These are phyloP conservation scores for Aegotheles bennettii DNA, from an alignment of 2,113 vertebrate genomes.

Conservation along the genomic window DNA sequence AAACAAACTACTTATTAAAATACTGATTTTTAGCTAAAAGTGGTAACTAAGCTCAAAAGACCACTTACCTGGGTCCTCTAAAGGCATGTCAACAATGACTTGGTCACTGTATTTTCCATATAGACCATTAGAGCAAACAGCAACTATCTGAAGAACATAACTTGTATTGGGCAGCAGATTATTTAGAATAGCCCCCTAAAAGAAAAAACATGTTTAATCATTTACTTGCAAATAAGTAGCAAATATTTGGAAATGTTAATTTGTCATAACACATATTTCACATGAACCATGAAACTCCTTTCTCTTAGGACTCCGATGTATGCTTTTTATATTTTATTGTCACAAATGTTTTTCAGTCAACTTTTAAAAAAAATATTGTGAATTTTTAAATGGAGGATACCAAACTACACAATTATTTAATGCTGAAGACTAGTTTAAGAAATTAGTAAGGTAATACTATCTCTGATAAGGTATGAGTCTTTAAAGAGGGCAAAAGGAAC, in stretches of 20 bases:
- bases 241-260: background rate
- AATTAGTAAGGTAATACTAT: background rate
- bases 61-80: constrained; percentile 86
- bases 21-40: background rate
- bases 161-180: constrained; percentile 88
- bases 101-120: constrained; percentile 87
- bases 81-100: constrained; percentile 84
- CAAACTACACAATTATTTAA: background rate
- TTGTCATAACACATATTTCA: background rate
- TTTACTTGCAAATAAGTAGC: background rate
- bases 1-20: constrained; percentile 29
- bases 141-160: constrained; percentile 91
- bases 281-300: background rate
- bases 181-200: constrained; percentile 92
- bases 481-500: background rate
- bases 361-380: background rate
- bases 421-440: background rate
- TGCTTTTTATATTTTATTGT: background rate
- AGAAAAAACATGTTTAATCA: constrained; percentile 30
- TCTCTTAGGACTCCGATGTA: background rate
- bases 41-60: background rate
- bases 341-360: background rate
- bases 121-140: constrained; percentile 89
- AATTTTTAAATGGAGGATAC: background rate
- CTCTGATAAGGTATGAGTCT: background rate